Evolutionary conservation across 2,113 vertebrate species (phyloP).

Genomic region (Daubentonia madagascariensis): DNA sequence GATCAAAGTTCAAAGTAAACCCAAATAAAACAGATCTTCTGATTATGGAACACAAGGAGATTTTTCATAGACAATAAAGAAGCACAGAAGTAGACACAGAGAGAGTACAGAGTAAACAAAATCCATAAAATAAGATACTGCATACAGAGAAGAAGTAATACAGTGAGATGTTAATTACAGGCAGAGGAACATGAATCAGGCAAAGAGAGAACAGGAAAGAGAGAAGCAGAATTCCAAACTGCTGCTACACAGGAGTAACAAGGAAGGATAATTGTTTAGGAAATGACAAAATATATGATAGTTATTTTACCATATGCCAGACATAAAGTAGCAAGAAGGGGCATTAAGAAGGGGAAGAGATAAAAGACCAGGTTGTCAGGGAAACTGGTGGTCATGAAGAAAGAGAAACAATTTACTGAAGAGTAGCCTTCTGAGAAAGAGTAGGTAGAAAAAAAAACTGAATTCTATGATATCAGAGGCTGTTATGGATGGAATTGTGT

Average conservation of each 20-base stretch:
- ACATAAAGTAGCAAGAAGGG: background rate
- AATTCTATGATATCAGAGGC: background rate
- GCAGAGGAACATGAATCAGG: background rate
- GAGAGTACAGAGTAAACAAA: background rate
- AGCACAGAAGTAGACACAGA: background rate
- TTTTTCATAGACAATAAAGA: background rate
- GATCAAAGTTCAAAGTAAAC: background rate
- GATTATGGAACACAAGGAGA: background rate
- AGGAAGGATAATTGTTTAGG: background rate
- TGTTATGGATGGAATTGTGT: background rate
- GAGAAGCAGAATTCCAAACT: background rate
- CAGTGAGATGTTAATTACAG: background rate
- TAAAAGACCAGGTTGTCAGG: no score
- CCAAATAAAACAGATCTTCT: background rate
- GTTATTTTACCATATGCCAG: background rate
- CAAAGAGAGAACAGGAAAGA: no score
- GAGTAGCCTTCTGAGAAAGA: background rate
- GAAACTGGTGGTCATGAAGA: background rate
- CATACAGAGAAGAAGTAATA: background rate
- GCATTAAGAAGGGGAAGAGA: background rate
- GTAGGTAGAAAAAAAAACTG: background rate
- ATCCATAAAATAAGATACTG: background rate
- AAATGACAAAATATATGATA: background rate
- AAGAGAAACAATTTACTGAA: background rate
- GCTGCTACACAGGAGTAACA: background rate